These are phyloP conservation scores for Oopsacas minuta DNA, from an alignment of 37 sponge, comb jelly and placozoan genomes.

Conservation along the genomic window DNA sequence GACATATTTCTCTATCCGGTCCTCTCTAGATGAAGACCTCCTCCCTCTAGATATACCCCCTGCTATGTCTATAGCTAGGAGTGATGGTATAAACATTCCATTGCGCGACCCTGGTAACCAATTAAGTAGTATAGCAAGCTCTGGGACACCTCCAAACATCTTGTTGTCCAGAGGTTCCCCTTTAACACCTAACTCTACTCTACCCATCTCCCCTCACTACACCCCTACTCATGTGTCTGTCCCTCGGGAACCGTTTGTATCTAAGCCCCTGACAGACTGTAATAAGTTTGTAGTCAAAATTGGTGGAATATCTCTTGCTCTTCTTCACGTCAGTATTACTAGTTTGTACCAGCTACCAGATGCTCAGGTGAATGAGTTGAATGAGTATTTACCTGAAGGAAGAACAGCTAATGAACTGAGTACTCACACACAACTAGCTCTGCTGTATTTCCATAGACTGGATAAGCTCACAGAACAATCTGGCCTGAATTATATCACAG, in stretches of 20 bases:
- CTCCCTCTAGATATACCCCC: neutral
- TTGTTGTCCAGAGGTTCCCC: neutral
- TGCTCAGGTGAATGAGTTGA: neutral
- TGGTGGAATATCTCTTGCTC: neutral
- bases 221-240: neutral
- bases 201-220: neutral
- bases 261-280: neutral
- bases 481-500: neutral
- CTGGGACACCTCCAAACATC: neutral
- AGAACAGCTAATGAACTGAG: neutral
- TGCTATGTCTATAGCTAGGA: constrained; percentile 8
- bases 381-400: neutral
- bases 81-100: neutral
- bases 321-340: neutral
- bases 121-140: neutral
- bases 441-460: constrained; percentile 4
- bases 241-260: neutral
- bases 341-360: constrained; percentile 12
- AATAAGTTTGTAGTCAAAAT: neutral
- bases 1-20: neutral
- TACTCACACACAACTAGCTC: neutral
- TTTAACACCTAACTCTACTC: neutral
- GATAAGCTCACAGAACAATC: neutral
- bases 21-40: neutral
- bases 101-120: neutral